Base-by-base conservation (phyloP, 1,140 invertebrate genomes). In the Drosophila subobscura region DNA sequence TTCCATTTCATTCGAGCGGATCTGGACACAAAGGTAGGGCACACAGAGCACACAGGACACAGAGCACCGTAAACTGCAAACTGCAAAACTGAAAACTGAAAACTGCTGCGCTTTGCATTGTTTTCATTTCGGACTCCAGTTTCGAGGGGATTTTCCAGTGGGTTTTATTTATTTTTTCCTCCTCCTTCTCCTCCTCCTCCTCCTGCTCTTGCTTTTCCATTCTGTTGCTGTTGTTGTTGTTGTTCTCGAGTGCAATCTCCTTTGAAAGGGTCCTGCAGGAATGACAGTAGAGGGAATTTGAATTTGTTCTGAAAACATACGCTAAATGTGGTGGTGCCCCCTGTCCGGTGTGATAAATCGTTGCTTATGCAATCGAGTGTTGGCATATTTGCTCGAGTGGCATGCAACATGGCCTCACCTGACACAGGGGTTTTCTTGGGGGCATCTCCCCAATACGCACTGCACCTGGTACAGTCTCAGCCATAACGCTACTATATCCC, bases 91-190 rank as follows among this genome's bases (percentile, higher is more conserved):
- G 64, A 66, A 33, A 70, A 70, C 65, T 68, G 67, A 85, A 85
- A 88, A 88, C 58, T 86, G 81, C 81, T 81, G 78, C 71, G 81
- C 68, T 75, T 58, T 68, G 81, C 74, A 86, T 81, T 86, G 83
- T 88, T 88, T 88, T 88, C 83, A 81, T 75, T 75, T 77, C 60
- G 64, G 64, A 64, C 65, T 54, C 67, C 44, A 53, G 75, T 25
- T 55, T 53, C 71, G 25, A 41, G 65, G 46, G 42, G 42, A 61
- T 75, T 67, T 79, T 64, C 55, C 58, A 66, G 53, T 67, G 33
- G 56, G 61, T 60, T 60, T 50, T 85, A 65, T 74, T 74, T 74
- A 74, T 72, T 72, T 72, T 52, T 63, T 63, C 57, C 58, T 72
- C 10, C 23, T 50, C 22, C 46, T n/a, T n/a, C 40, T 5, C 20